A percentile compares a stretch with the other conserved stretches of the same genome.
phyloP scores from a whole-genome alignment of 2,113 vertebrate genomes.

The Hippolais icterina region DNA sequence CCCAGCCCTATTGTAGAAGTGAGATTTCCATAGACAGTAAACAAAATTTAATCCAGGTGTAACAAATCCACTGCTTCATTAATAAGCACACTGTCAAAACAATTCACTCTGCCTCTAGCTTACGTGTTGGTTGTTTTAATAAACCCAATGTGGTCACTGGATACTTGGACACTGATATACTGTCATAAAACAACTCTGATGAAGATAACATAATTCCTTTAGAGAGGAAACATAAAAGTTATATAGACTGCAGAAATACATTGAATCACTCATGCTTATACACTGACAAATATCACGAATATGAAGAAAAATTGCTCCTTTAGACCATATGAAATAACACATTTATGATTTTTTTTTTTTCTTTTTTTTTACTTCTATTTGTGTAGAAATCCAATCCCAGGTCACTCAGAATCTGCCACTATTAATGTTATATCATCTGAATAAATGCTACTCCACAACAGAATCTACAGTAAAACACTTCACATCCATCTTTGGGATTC shows the following conservation, averaged over 20 bases:
- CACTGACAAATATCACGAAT: not conserved
- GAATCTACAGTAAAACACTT: not conserved
- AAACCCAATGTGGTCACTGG: not conserved
- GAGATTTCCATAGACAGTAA: not conserved
- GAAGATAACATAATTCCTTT: not conserved
- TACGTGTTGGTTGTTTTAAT: not conserved
- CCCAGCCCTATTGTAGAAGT: not conserved
- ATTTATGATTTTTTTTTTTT: not conserved
- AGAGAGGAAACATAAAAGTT: not conserved
- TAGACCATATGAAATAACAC: not conserved
- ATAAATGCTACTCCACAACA: rapidly evolving
- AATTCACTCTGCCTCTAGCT: not conserved
- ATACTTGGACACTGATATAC: not conserved
- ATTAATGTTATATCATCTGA: not conserved
- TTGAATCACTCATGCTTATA: not conserved
- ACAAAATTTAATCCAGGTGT: not conserved
- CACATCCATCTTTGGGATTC: not conserved
- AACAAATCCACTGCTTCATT: not conserved
- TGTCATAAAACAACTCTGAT: not conserved
- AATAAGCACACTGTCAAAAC: not conserved
- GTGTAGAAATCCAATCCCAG: not conserved
- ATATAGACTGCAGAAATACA: not conserved
- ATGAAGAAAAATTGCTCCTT: not conserved
- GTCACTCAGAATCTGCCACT: not conserved
- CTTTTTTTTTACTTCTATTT: too few relatives aligned